Conservation (phyloP, 1,140 invertebrate species). For the Hyposmocoma kahamanoa region DNA sequence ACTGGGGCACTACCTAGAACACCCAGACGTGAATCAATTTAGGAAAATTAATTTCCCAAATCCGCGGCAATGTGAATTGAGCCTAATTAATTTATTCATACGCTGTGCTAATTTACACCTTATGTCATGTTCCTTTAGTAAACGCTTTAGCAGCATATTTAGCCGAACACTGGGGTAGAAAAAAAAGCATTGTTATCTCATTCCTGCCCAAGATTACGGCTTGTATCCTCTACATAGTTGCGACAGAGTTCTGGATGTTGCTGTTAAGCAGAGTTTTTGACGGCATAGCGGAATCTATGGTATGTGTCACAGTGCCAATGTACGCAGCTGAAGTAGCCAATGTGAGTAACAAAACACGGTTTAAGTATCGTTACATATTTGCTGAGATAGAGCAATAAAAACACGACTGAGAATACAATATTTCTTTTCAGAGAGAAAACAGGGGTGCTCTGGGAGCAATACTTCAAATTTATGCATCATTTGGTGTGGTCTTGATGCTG, state of each 20-base stretch:
- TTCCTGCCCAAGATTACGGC: slow-evolving; percentile 28
- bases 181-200: slow-evolving; percentile 24
- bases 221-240: slow-evolving; percentile 21
- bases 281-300: slow-evolving; percentile 14
- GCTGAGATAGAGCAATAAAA: no score
- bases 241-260: slow-evolving; percentile 30
- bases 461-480: slow-evolving; percentile 26
- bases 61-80: no score
- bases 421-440: slow-evolving; percentile 39
- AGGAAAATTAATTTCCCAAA: no score
- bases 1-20: no score
- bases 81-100: no score
- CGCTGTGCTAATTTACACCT: no score
- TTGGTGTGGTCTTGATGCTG: slow-evolving; percentile 28
- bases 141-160: slow-evolving; percentile 28
- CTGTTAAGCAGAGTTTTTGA: slow-evolving; percentile 19
- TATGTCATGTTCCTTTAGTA: slow-evolving; percentile 20
- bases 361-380: no score
- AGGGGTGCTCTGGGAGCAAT: slow-evolving; percentile 35
- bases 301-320: slow-evolving; percentile 26
- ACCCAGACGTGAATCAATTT: no score
- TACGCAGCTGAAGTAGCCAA: slow-evolving; percentile 45
- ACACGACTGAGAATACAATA: no score
- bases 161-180: slow-evolving; percentile 36
- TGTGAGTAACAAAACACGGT: no score